These are phyloP conservation scores for Gasterosteus nipponicus DNA, from an alignment of 2,113 vertebrate genomes.

Conservation along the genomic window DNA sequence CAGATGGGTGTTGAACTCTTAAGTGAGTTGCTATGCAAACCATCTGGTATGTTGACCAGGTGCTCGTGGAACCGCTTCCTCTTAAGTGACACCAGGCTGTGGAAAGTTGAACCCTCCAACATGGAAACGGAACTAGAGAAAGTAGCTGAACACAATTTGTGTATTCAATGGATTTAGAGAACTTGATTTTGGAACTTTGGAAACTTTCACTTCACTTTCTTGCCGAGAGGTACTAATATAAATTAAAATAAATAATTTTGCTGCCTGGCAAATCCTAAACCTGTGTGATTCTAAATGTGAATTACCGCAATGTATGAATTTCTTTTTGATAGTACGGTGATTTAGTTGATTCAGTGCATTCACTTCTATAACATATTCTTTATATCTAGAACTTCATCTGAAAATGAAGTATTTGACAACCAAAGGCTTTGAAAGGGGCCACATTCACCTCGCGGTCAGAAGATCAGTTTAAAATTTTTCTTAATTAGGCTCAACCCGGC, in stretches of 20 bases:
- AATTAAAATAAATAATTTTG: neutral
- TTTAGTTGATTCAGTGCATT: neutral
- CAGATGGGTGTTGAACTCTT: constrained; percentile 49
- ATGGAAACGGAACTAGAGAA: constrained; percentile 13
- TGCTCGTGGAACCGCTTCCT: constrained; percentile 23
- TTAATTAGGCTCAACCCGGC: constrained; percentile 57
- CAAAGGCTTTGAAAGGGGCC: constrained; percentile 25
- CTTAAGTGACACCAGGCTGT: constrained; percentile 41
- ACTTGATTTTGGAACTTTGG: constrained; percentile 10
- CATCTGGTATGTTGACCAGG: constrained; percentile 62
- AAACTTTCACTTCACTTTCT: neutral
- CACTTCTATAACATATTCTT: neutral
- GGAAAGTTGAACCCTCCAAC: constrained; percentile 31
- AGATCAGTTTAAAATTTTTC: constrained; percentile 44
- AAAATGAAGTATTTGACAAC: constrained; percentile 29
- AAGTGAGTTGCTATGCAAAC: constrained; percentile 44
- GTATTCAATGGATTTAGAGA: constrained; percentile 9
- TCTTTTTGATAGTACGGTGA: neutral
- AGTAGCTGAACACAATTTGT: constrained; percentile 10
- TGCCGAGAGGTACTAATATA: neutral
- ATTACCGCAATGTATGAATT: neutral
- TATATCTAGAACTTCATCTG: neutral
- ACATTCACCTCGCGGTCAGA: constrained; percentile 41
- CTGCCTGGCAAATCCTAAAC: neutral
- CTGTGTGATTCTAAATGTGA: neutral